Evolutionary conservation across 2,797 vertebrate species (phyloP), one percentile per base, ranked within the genome.

Genomic region (Sebastes iracundus): DNA sequence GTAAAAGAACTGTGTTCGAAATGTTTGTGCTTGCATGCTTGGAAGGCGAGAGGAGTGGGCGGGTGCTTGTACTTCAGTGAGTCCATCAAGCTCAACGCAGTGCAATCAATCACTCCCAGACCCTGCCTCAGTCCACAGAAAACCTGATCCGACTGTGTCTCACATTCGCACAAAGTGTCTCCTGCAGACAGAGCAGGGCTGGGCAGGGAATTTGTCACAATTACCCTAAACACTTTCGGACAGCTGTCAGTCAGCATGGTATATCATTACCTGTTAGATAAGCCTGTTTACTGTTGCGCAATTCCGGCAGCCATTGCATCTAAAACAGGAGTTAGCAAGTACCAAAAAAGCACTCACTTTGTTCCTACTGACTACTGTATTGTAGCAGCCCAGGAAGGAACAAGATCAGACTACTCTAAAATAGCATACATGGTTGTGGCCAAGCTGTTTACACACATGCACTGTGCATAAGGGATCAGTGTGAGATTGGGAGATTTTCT

Each of bases 1-100:
- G 96, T 97, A 96, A 95, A 96, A 95, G 92, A 95, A 94, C 80
- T 94, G 95, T 92, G 94, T 96, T 95, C 95, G 84, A 97, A 95
- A 96, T 97, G 96, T 97, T 97, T 97, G 95, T 96, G 96, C 96
- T 96, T 96, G 96, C 94, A 96, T 95, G 94, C 94, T 96, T 94
- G 92, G 90, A 61, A 86, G 76, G 64, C 28, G 64, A 28, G 9
- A 84, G 91, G 91, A 81, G 69, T 80, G 92, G 60, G 70, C 80
- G 91, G 90, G 91, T 91, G 90, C 81, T 91, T 82, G 92, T 87
- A 90, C 91, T 87, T 88, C 92, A 91, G 88, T 73, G 82, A 93
- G 95, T 94, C 95, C 93, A 90, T 88, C 88, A 92, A 86, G 88
- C 88, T 90, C 70, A 72, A 65, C 87, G 83, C 69, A 94, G 87